Evolutionary conservation across 2,888 invertebrate species (phyloP).

Genomic region (Ctena decussata): DNA sequence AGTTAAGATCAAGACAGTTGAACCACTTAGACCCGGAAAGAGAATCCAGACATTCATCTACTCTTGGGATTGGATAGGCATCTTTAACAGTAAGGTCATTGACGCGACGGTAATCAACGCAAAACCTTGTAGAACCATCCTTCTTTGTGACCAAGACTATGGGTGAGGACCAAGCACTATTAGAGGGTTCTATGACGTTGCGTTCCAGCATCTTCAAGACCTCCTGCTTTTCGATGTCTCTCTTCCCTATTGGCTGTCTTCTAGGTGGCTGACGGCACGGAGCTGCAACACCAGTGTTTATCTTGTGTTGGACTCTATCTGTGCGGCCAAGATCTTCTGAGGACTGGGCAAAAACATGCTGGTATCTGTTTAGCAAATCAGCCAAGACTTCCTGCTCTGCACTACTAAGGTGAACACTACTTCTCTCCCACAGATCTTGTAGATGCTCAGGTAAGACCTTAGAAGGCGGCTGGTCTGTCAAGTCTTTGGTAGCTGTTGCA

Average conservation of each 20-base stretch:
- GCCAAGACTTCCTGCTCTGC: not conserved
- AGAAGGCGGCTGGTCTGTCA: not conserved
- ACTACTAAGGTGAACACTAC: not conserved
- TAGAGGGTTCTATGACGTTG: slow-evolving; percentile 56
- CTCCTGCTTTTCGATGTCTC: slow-evolving; percentile 41
- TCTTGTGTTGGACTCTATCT: slow-evolving; percentile 37
- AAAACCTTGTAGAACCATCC: slow-evolving; percentile 41
- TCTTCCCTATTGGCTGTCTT: slow-evolving; percentile 38
- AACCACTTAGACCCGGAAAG: no score
- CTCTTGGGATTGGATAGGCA: no score
- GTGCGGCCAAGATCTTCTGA: slow-evolving; percentile 6
- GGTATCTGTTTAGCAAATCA: not conserved
- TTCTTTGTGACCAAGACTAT: slow-evolving; percentile 57
- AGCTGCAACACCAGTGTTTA: slow-evolving; percentile 41
- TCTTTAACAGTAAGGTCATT: no score
- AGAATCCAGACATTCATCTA: no score
- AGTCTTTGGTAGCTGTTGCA: not conserved
- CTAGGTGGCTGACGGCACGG: slow-evolving; percentile 45
- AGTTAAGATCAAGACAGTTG: no score
- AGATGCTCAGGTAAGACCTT: not conserved
- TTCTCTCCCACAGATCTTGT: not conserved
- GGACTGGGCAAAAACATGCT: not conserved
- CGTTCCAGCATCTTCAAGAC: slow-evolving; percentile 45
- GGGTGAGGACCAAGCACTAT: slow-evolving; percentile 53
- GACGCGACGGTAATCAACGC: slow-evolving; percentile 63